Percentiles rank a stretch among this genome's conserved stretches.
phyloP scores from a whole-genome alignment of 2,797 vertebrate species.

The Spondyliosoma cantharus region DNA sequence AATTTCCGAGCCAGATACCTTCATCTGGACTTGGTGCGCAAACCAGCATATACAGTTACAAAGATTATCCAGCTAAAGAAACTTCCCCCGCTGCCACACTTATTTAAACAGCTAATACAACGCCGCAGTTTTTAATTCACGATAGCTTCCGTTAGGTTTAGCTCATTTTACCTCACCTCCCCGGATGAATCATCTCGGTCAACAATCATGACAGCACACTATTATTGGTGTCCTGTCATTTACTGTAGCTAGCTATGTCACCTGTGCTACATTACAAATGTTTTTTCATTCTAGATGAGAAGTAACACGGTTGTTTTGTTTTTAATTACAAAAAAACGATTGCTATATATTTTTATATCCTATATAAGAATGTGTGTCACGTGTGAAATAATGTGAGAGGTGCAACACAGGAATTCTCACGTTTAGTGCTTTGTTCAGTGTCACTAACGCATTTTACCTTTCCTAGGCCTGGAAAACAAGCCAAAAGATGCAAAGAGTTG shows the following conservation, averaged over 20 bases:
- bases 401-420: not conserved
- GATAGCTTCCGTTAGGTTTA: not conserved
- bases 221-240: too few relatives aligned
- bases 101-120: not conserved
- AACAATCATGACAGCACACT: not conserved
- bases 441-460: too few relatives aligned
- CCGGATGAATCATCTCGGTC: too few relatives aligned
- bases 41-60: not conserved
- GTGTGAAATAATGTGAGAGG: not conserved
- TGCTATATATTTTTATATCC: too few relatives aligned
- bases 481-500: not conserved
- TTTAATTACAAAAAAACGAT: too few relatives aligned
- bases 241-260: too few relatives aligned
- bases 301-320: too few relatives aligned
- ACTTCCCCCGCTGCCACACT: not conserved
- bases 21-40: not conserved
- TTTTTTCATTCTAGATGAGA: too few relatives aligned
- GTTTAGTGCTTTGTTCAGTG: not conserved
- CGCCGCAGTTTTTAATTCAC: not conserved
- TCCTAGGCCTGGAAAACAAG: too few relatives aligned
- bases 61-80: not conserved
- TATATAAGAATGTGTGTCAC: not conserved
- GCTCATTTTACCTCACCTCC: not conserved
- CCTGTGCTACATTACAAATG: too few relatives aligned
- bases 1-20: not conserved